Base-by-base conservation (phyloP, 2,888 invertebrate species). In the Drosophila trichaetosa region DNA sequence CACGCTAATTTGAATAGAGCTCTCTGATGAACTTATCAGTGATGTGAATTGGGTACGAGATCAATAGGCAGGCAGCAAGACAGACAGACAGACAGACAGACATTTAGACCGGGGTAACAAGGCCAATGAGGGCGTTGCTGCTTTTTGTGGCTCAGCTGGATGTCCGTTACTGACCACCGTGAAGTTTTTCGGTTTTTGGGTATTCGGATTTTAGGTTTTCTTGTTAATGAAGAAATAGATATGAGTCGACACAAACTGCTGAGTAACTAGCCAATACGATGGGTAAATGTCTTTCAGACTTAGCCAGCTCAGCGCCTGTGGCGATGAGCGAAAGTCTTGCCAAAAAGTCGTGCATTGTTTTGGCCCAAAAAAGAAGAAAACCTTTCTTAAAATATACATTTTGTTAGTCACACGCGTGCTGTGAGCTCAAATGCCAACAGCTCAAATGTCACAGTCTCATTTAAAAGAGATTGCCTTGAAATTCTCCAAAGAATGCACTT, bases 171-270 rank as follows among this genome's bases (percentile, higher is more conserved):
- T 89, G 85, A 89, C 85, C 85, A 86, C 85, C 85, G 64, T 87
- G 85, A 86, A 86, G 85, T 72, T 63, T 36, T 46, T 65, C 29
- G 51, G 49, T 57, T 52, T 54, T 42, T 13, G 13, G 11, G n/a
- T 49, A 27, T 59, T 49, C 18, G n/a, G 54, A 21, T 65, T 49
- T 67, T 53, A 36, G 67, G 66, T 82, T 68, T 68, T 80, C 85
- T 84, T 70, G 87, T 85, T 89, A 85, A 85, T 86, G 80, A 87
- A 86, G 89, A 84, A 86, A 89, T 86, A 89, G 89, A 76, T 78
- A 68, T 52, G 48, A 60, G 42, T 49, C 52, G 60, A 31, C 36
- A 49, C 64, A 83, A 71, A 73, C 67, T 79, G 83, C 80, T 83
- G 74, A 83, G 67, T 74, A 83, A 77, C 66, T 69, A 54, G 69